phyloP scores from a whole-genome alignment of 2,113 vertebrate species.

The Silurus asotus region DNA sequence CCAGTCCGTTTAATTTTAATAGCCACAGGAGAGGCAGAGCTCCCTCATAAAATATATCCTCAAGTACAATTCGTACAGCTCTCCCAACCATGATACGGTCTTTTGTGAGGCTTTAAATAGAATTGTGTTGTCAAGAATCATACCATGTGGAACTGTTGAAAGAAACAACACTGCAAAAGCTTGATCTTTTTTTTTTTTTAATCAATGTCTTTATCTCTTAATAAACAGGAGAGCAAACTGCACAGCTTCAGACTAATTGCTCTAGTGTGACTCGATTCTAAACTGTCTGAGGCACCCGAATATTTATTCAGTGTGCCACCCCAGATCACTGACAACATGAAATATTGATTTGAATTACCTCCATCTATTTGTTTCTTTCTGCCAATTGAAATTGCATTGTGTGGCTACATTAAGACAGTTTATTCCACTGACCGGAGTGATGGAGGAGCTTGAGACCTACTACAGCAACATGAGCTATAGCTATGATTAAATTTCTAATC shows the following conservation, averaged over 20 bases:
- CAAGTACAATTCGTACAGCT: not conserved
- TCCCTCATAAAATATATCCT: not conserved
- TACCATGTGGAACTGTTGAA: not conserved
- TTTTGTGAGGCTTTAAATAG: not conserved
- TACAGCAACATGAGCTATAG: not conserved
- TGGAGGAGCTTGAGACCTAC: not conserved
- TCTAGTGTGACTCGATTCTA: not conserved
- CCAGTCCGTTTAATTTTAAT: not conserved
- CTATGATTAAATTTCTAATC: not conserved
- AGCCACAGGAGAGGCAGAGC: not conserved
- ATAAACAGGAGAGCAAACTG: not conserved
- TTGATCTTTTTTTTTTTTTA: not conserved
- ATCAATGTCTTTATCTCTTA: not conserved
- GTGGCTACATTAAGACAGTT: not conserved
- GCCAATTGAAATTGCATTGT: not conserved
- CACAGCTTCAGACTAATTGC: not conserved
- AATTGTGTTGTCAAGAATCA: not conserved
- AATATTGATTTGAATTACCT: conserved; percentile 1
- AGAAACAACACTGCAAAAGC: not conserved
- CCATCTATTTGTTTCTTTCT: not conserved
- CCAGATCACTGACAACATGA: not conserved
- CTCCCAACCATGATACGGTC: not conserved
- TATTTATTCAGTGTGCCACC: not conserved
- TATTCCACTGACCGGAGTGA: not conserved
- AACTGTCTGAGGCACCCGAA: not conserved